Conservation (phyloP, 2,888 invertebrate species). For the Falcaria lacertinaria region DNA sequence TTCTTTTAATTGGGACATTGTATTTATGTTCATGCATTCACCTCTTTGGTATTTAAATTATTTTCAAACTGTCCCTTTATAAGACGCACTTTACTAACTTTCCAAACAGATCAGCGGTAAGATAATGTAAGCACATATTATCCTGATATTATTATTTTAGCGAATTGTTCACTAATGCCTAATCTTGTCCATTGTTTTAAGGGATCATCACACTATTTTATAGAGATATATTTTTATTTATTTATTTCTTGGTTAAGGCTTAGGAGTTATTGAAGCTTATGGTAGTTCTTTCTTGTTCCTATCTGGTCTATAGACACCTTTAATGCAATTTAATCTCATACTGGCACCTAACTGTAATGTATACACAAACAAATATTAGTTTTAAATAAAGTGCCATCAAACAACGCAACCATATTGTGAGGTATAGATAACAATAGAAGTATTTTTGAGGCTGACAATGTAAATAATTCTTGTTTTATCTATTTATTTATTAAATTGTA, state of each 20-base stretch:
- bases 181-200: conserved; percentile 69
- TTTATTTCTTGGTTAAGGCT: conserved; percentile 61
- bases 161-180: conserved; percentile 64
- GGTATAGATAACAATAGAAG: conserved; percentile 29
- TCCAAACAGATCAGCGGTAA: not conserved
- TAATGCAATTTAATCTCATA: conserved; percentile 15
- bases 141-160: conserved; percentile 37
- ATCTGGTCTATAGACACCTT: conserved; percentile 34
- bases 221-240: conserved; percentile 64
- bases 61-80: too few species aligned
- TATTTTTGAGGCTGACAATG: conserved; percentile 64
- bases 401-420: conserved; percentile 25
- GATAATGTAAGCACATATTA: too few species aligned
- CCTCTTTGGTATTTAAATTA: too few species aligned
- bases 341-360: conserved; percentile 29
- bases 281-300: conserved; percentile 55
- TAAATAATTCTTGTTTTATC: conserved; percentile 56
- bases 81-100: too few species aligned
- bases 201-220: conserved; percentile 67
- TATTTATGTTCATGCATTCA: too few species aligned
- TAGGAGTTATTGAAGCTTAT: conserved; percentile 41
- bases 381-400: conserved; percentile 45
- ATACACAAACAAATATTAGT: conserved; percentile 19
- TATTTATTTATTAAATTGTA: conserved; percentile 57
- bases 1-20: too few species aligned